A percentile compares a stretch with the other conserved stretches of the same genome.
phyloP scores from a whole-genome alignment of 2,113 vertebrate species.

The zebrafish (Danio rerio) region GRCz12tu NC_133199.1:26708001-26708500 shows the following conservation, averaged over 20 bases:
- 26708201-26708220: background rate
- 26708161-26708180: conserved; percentile 32
- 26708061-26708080: conserved; percentile 73
- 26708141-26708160: conserved; percentile 48
- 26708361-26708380: conserved; percentile 49
- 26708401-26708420: conserved; percentile 35
- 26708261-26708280: conserved; percentile 34
- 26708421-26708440: conserved; percentile 52
- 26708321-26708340: conserved; percentile 42
- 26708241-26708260: background rate
- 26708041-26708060: conserved; percentile 80
- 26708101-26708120: conserved; percentile 26
- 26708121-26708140: conserved; percentile 35
- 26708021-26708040: conserved; percentile 79
- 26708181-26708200: background rate
- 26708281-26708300: conserved; percentile 25
- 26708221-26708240: background rate
- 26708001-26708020: conserved; percentile 71
- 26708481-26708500: conserved; percentile 65
- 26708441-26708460: conserved; percentile 63
- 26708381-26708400: conserved; percentile 61
- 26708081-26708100: conserved; percentile 62
- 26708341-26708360: conserved; percentile 44
- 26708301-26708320: conserved; percentile 48
- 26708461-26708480: conserved; percentile 63